Evolutionary conservation across 2,888 invertebrate genomes (phyloP).

Genomic region (Nasonovia ribisnigri): DNA sequence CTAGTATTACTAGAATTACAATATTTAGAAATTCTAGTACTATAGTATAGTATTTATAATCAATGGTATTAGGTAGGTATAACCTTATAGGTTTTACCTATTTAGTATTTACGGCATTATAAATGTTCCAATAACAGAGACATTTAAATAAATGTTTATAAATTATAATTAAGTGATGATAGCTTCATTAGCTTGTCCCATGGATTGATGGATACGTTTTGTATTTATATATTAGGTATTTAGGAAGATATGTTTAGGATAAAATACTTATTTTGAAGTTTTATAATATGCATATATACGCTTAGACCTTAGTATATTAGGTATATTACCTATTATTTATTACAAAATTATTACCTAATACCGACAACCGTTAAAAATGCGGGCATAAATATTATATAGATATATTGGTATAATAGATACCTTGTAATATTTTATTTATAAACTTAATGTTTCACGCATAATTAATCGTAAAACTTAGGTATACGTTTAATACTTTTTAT

Average conservation of each 20-base stretch:
- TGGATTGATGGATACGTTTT: not conserved
- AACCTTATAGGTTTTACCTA: not conserved
- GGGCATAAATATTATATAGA: not conserved
- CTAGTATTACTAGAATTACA: too few relatives aligned
- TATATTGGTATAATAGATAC: not conserved
- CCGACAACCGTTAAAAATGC: not conserved
- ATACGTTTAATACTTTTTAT: not conserved
- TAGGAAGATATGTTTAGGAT: not conserved
- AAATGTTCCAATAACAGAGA: not conserved
- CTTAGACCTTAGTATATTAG: too few relatives aligned
- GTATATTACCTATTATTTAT: not conserved
- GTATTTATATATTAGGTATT: not conserved
- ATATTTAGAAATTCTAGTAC: too few relatives aligned
- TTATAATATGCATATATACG: not conserved
- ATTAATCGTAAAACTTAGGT: not conserved
- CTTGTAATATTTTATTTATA: not conserved
- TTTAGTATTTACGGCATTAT: not conserved
- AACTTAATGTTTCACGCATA: not conserved
- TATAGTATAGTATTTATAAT: too few relatives aligned
- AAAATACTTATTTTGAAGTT: not conserved
- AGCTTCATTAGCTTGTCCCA: not conserved
- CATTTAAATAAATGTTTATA: not conserved
- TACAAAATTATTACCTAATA: not conserved
- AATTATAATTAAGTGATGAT: not conserved
- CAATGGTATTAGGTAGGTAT: not conserved